These are phyloP conservation scores for Gallinago solitaria DNA, from an alignment of 2,797 vertebrate genomes.

Conservation along the genomic window DNA sequence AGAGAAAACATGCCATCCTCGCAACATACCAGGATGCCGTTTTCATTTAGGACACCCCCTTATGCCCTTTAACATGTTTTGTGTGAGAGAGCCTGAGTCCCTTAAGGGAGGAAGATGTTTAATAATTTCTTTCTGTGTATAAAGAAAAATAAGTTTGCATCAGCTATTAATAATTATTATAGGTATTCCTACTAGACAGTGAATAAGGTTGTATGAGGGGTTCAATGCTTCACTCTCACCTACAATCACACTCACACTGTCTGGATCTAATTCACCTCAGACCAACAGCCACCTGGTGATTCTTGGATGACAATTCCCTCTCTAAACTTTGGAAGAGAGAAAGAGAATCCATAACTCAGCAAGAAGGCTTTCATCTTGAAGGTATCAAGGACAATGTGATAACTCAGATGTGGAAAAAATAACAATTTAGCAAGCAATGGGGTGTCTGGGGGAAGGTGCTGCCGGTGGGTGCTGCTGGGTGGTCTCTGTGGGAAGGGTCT, in stretches of 20 bases:
- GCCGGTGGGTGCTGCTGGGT: rapidly evolving
- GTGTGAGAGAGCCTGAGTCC: background rate
- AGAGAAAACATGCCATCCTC: background rate
- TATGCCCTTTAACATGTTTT: background rate
- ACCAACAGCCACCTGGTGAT: background rate
- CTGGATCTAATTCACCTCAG: background rate
- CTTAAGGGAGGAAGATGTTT: background rate
- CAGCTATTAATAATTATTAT: background rate
- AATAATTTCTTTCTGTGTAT: background rate
- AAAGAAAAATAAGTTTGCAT: background rate
- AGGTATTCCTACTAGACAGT: background rate
- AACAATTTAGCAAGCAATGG: background rate
- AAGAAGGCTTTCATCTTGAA: background rate
- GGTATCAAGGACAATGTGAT: background rate
- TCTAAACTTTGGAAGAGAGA: background rate
- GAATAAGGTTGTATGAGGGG: background rate
- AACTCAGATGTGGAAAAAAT: background rate
- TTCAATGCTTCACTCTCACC: background rate
- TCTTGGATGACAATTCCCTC: background rate
- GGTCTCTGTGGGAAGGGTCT: rapidly evolving
- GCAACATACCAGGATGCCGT: background rate
- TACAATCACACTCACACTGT: background rate
- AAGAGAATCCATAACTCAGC: background rate
- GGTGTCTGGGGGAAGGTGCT: background rate
- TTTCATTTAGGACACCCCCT: background rate